Base-by-base conservation (phyloP, 35 echinoderm and acorn worm species). In the Ptychodera flava region DNA sequence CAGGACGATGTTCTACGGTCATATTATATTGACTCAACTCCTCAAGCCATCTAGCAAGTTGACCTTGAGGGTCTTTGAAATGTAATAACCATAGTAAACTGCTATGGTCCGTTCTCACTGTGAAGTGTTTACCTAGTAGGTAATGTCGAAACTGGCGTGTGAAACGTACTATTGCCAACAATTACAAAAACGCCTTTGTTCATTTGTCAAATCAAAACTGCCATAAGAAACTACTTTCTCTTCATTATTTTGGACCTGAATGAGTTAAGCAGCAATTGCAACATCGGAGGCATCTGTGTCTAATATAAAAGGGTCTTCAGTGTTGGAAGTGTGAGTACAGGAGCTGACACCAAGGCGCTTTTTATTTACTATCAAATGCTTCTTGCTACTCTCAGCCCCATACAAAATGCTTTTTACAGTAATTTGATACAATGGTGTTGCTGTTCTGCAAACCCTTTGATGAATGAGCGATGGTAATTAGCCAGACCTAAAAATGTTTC, bases 381-480 rank as follows among this genome's bases (percentile, higher is more conserved):
- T 35, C 36, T 31, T 85, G 35, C 22, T 37, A 31, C 28, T 38
- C 0, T 6, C 45, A 12, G 22, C 22, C 22, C 45, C 45, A 64
- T 12, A 64, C 45, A 64, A 64, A 22, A 22, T 6, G 6, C 22
- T 64, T 64, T 91, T 85, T 1, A 32, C 86, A 12, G 82, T 79
- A 37, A 95, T 35, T 29, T 80, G 77, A 80, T 82, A 92, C 78
- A 95, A 83, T 29, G 93, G 90, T 32, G 30, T 36, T 91, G 85
- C n/a, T 87, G 79, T 85, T 88, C 89, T 0, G 91, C 77, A 52
- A 90, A 89, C 77, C 85, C 80, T 35, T 88, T 88, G 1, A 95
- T 82, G 38, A 95, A 92, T 16, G 86, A 30, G 28, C 88, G 37
- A 28, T 92, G 92, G 45, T 92, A 95, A 30, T 90, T 87, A 35